Evolutionary conservation across 2,113 vertebrate genomes (phyloP).

Genomic region (Nothoprocta perdicaria): DNA sequence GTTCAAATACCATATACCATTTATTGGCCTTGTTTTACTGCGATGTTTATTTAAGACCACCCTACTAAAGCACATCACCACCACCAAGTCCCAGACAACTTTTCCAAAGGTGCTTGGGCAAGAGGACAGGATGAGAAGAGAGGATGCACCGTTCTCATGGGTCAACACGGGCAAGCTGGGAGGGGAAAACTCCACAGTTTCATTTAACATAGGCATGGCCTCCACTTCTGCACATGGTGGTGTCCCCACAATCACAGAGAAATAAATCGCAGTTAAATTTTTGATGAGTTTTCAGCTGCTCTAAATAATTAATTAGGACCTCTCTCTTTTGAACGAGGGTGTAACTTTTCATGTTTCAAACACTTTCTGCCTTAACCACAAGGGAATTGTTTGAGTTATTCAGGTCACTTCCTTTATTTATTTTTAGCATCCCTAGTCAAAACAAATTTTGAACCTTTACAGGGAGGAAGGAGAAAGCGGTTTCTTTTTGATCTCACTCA

Average conservation of each 20-base stretch:
- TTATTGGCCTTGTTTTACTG: background rate
- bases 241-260: background rate
- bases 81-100: background rate
- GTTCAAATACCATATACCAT: background rate
- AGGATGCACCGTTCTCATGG: background rate
- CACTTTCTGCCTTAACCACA: background rate
- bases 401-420: slow-evolving; percentile 9
- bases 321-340: slow-evolving; percentile 24
- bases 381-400: background rate
- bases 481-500: slow-evolving; percentile 36
- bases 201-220: slow-evolving; percentile 25
- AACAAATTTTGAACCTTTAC: slow-evolving; percentile 16
- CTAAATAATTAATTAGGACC: slow-evolving; percentile 62
- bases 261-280: slow-evolving; percentile 67
- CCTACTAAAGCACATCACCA: background rate
- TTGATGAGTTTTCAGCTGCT: slow-evolving; percentile 64
- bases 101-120: background rate
- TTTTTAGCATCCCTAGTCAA: background rate
- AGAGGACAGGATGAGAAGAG: background rate
- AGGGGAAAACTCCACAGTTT: background rate
- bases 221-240: slow-evolving; percentile 14
- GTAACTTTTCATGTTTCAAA: slow-evolving; percentile 53
- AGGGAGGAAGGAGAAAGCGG: background rate
- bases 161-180: background rate
- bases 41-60: background rate